Conservation (phyloP, 2,113 vertebrate genomes). For the Fulica atra region DNA sequence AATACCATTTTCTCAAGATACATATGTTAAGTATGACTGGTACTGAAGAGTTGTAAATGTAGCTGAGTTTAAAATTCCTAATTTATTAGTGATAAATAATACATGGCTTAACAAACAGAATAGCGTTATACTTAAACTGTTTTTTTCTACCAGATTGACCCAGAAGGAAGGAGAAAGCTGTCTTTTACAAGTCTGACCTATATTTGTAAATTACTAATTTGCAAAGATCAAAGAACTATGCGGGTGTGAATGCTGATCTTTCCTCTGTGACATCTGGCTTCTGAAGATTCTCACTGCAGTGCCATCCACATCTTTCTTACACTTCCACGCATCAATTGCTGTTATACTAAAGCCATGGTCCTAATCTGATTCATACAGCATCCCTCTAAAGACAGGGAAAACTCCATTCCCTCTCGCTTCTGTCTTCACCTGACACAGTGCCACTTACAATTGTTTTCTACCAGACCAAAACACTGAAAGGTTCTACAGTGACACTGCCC, state of each 20-base stretch:
- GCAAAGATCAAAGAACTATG: slow-evolving; percentile 22
- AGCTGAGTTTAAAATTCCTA: slow-evolving; percentile 52
- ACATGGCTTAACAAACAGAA: slow-evolving; percentile 58
- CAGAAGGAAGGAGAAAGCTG: slow-evolving; percentile 27
- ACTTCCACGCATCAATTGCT: not conserved
- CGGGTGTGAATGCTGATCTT: slow-evolving; percentile 37
- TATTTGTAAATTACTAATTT: slow-evolving; percentile 51
- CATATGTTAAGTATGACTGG: slow-evolving; percentile 49
- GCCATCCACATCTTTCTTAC: not conserved
- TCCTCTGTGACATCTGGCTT: not conserved
- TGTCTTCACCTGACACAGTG: not conserved
- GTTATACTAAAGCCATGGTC: not conserved
- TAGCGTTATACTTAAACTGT: not conserved
- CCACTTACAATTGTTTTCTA: slow-evolving; percentile 7
- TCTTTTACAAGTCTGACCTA: slow-evolving; percentile 1
- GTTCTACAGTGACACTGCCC: not conserved
- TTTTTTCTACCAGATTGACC: slow-evolving; percentile 32
- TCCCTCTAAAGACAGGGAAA: not conserved
- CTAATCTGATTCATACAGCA: not conserved
- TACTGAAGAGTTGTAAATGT: slow-evolving; percentile 39
- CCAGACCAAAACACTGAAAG: not conserved
- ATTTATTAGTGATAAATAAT: slow-evolving; percentile 72
- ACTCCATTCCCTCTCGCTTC: not conserved
- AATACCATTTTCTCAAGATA: slow-evolving; percentile 65
- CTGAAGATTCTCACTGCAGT: not conserved